phyloP scores from a whole-genome alignment of 2,797 vertebrate species.

The Takifugu rubripes region DNA sequence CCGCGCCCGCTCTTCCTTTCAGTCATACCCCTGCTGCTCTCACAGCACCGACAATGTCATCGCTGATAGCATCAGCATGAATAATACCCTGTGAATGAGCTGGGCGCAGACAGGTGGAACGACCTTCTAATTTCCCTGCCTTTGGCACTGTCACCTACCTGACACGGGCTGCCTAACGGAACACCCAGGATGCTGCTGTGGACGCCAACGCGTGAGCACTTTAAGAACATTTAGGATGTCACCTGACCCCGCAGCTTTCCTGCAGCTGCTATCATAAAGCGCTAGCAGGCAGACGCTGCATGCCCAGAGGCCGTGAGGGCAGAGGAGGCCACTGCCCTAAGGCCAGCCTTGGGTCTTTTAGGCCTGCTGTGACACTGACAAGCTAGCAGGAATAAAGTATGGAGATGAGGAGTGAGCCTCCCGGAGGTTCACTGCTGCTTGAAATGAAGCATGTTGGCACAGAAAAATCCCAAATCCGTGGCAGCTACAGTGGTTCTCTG shows the following conservation, averaged over 20 bases:
- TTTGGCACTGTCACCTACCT: slow-evolving; percentile 59
- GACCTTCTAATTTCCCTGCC: slow-evolving; percentile 53
- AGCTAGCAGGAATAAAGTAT: slow-evolving; percentile 37
- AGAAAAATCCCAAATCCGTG: no score
- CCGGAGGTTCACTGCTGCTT: background rate
- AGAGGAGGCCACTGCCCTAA: slow-evolving; percentile 60
- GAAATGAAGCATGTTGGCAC: no score
- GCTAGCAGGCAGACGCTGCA: slow-evolving; percentile 54
- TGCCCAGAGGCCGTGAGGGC: slow-evolving; percentile 61
- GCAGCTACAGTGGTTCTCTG: no score
- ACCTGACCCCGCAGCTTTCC: slow-evolving; percentile 47
- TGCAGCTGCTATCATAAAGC: slow-evolving; percentile 61
- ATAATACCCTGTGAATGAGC: slow-evolving; percentile 47
- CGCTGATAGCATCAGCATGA: slow-evolving; percentile 35
- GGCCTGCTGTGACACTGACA: slow-evolving; percentile 62
- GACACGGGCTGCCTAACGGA: slow-evolving; percentile 55
- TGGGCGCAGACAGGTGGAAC: slow-evolving; percentile 44
- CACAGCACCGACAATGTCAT: slow-evolving; percentile 50
- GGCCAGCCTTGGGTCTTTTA: slow-evolving; percentile 59
- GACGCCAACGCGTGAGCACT: slow-evolving; percentile 10
- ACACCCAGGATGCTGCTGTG: slow-evolving; percentile 24
- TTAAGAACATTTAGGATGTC: slow-evolving; percentile 48
- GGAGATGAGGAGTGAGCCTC: slow-evolving; percentile 3
- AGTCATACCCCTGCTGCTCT: slow-evolving; percentile 25
- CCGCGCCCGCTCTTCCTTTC: slow-evolving; percentile 32